Evolutionary conservation across 1,140 invertebrate genomes (phyloP).

Genomic region (Orussus abietinus): DNA sequence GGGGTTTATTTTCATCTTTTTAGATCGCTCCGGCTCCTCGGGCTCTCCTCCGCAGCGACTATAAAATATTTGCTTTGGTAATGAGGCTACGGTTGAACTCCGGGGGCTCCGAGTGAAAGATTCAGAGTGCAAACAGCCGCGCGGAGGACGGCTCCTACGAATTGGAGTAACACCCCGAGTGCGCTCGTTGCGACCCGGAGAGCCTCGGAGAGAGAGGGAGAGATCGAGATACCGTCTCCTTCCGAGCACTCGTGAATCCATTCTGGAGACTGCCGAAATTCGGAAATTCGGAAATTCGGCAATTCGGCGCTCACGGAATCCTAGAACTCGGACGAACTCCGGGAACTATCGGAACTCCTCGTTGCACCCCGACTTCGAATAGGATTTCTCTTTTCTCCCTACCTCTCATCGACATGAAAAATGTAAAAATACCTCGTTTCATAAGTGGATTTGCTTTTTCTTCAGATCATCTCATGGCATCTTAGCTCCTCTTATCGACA

Average conservation of each 20-base stretch:
- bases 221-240: slow-evolving; percentile 31
- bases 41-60: slow-evolving; percentile 38
- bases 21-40: slow-evolving; percentile 18
- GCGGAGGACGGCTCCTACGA: too few species aligned
- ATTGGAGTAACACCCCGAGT: too few species aligned
- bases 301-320: too few species aligned
- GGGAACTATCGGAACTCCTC: too few species aligned
- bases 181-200: too few species aligned
- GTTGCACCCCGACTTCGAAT: background rate
- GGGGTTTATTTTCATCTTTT: slow-evolving; percentile 32
- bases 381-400: background rate
- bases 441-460: too few species aligned
- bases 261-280: background rate
- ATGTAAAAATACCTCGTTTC: background rate
- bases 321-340: too few species aligned
- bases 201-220: slow-evolving; percentile 27
- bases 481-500: too few species aligned
- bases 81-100: slow-evolving; percentile 49
- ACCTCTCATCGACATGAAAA: background rate
- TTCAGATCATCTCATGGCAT: too few species aligned
- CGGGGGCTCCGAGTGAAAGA: slow-evolving; percentile 30
- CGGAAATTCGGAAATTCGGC: background rate
- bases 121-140: slow-evolving; percentile 50
- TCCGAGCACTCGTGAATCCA: background rate
- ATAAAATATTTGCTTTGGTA: slow-evolving; percentile 56